These are phyloP conservation scores for Spea bombifrons DNA, from an alignment of 2,113 vertebrate genomes.

Conservation along the genomic window DNA sequence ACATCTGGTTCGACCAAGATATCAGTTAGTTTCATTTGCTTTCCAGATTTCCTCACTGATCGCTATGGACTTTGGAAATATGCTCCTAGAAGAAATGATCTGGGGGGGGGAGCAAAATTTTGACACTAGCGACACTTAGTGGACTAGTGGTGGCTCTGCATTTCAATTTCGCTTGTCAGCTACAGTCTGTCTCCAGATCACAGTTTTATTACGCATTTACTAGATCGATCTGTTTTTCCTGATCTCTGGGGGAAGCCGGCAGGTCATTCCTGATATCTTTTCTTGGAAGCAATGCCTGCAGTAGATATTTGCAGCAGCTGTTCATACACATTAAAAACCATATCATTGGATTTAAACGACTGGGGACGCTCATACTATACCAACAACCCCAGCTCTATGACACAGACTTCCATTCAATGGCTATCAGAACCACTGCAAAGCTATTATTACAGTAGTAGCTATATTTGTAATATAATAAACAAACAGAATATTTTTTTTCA, in stretches of 20 bases:
- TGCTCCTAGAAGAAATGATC: neutral
- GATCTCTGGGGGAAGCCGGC: neutral
- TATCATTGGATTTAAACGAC: neutral
- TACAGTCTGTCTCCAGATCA: neutral
- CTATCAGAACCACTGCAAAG: no score
- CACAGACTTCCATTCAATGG: neutral
- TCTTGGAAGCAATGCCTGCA: neutral
- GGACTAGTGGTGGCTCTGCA: neutral
- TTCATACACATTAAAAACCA: neutral
- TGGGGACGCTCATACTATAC: neutral
- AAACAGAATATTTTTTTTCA: neutral
- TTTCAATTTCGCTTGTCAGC: neutral
- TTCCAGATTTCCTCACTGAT: neutral
- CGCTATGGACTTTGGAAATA: neutral
- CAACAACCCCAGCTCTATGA: neutral
- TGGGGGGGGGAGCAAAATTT: neutral
- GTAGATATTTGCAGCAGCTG: slow-evolving; percentile 1
- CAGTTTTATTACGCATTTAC: neutral
- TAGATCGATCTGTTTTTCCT: neutral
- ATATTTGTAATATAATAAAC: neutral
- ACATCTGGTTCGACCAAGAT: neutral
- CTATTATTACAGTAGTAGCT: neutral
- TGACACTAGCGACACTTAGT: slow-evolving; percentile 24
- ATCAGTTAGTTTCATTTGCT: slow-evolving; percentile 5
- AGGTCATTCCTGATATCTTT: neutral